These are phyloP conservation scores for Luidia sarsii DNA, from an alignment of 53 echinoderm and acorn worm species.

Conservation along the genomic window DNA sequence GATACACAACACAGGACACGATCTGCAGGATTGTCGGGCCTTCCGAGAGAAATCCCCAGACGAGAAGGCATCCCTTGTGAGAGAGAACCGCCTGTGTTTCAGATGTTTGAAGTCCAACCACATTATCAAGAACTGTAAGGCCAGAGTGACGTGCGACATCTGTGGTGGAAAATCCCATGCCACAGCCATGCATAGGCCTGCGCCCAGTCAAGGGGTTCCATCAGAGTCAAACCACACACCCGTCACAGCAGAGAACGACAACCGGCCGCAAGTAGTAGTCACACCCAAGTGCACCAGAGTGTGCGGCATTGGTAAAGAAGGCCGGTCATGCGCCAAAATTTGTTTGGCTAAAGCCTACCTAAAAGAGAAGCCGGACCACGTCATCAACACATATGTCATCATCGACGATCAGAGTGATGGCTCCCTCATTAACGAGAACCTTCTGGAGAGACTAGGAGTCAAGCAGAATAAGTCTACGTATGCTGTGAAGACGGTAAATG, in stretches of 20 bases:
- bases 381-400: conserved; percentile 48
- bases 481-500: conserved; percentile 33
- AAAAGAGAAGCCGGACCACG: conserved; percentile 45
- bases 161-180: conserved; percentile 51
- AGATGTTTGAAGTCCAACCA: conserved; percentile 52
- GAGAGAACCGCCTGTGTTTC: conserved; percentile 55
- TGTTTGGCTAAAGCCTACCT: conserved; percentile 64
- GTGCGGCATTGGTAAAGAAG: conserved; percentile 45
- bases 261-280: conserved; percentile 11
- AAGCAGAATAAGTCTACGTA: conserved; percentile 34
- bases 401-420: conserved; percentile 64
- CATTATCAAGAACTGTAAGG: conserved; percentile 56
- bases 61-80: conserved; percentile 48
- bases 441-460: not conserved
- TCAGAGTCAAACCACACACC: conserved; percentile 16
- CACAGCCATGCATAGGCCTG: conserved; percentile 47
- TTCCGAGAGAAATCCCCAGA: conserved; percentile 50
- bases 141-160: conserved; percentile 53
- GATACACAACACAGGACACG: conserved; percentile 58
- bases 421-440: not conserved
- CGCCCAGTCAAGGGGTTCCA: conserved; percentile 32
- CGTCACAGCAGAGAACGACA: not conserved
- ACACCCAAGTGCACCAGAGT: conserved; percentile 68
- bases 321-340: conserved; percentile 74
- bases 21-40: conserved; percentile 53